phyloP scores from a whole-genome alignment of 2,113 vertebrate genomes.

The Felis chaus region DNA sequence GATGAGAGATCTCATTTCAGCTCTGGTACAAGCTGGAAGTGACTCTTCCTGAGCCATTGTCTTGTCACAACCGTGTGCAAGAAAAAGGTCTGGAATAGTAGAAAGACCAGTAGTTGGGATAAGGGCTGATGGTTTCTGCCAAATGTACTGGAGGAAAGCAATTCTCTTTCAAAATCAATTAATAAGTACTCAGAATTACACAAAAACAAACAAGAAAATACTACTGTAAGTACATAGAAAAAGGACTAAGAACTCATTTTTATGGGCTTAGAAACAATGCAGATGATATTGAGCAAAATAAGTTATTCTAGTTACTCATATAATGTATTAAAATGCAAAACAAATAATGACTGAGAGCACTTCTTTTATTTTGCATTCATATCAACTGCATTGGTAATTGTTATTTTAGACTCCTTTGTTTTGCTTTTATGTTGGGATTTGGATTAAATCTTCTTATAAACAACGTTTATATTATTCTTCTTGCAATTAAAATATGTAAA shows the following conservation, averaged over 20 bases:
- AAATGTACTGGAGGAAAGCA: not conserved
- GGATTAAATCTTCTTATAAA: not conserved
- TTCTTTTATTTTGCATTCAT: not conserved
- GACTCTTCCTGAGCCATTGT: not conserved
- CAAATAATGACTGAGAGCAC: not conserved
- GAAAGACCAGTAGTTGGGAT: not conserved
- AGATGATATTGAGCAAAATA: not conserved
- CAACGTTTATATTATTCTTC: not conserved
- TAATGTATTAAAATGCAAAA: not conserved
- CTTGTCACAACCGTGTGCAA: not conserved
- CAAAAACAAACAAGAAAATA: not conserved
- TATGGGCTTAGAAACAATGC: not conserved
- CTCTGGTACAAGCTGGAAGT: not conserved
- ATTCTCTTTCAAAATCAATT: not conserved
- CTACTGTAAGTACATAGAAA: not conserved
- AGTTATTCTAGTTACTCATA: not conserved
- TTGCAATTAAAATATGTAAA: not conserved
- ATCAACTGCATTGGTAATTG: not conserved
- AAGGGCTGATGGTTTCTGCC: not conserved
- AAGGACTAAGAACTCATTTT: not conserved
- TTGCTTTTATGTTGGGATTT: constrained; percentile 31
- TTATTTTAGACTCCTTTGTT: not conserved
- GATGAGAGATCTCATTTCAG: not conserved
- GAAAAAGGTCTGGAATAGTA: not conserved
- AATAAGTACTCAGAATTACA: not conserved